Evolutionary conservation across 2,113 vertebrate species (phyloP).

Genomic region (Petrocephalus zakoni): DNA sequence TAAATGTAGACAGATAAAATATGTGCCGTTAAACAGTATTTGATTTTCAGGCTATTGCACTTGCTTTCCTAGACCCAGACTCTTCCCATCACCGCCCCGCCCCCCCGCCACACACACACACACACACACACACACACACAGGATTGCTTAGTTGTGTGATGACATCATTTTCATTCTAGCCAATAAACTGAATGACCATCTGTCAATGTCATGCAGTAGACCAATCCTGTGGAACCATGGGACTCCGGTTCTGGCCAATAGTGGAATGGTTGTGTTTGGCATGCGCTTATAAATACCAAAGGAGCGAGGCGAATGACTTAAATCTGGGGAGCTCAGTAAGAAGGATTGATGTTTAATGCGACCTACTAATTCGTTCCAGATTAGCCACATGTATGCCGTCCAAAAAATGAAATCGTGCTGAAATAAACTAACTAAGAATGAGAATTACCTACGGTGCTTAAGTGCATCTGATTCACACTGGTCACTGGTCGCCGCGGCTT

Average conservation of each 20-base stretch:
- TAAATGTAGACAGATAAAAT: not conserved
- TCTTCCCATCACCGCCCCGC: not conserved
- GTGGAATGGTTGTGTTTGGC: not conserved
- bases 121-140: not conserved
- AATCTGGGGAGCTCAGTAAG: not conserved
- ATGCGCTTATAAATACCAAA: slow-evolving; percentile 28
- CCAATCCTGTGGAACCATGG: slow-evolving; percentile 36
- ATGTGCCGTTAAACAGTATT: not conserved
- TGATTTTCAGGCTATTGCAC: not conserved
- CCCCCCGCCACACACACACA: not conserved
- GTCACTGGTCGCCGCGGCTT: not conserved
- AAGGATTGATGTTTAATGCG: not conserved
- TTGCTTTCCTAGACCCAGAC: not conserved
- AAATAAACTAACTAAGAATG: not conserved
- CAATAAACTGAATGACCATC: slow-evolving; percentile 37
- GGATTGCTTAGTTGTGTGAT: not conserved
- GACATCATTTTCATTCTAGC: slow-evolving; percentile 35
- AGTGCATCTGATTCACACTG: not conserved
- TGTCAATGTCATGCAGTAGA: slow-evolving; percentile 39
- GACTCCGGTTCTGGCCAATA: slow-evolving; percentile 37
- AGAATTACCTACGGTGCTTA: not conserved
- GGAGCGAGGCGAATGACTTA: not conserved
- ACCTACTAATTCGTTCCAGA: not conserved
- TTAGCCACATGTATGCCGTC: not conserved
- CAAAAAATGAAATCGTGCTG: not conserved